Evolutionary conservation across 2,113 vertebrate species (phyloP).

Genomic region (Petrocephalus zakoni): DNA sequence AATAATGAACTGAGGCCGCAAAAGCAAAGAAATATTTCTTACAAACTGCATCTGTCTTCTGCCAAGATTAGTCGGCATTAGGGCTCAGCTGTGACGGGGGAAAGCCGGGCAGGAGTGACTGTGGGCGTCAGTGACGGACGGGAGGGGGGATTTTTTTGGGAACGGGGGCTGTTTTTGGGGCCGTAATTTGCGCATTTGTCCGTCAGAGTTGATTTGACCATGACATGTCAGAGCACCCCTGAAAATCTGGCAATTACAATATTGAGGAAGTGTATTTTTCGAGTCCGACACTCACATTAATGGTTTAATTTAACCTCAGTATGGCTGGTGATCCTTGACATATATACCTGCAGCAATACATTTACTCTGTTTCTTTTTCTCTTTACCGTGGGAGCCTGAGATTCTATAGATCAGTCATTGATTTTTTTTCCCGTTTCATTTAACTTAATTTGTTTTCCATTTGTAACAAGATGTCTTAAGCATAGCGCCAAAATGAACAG

Average conservation of each 20-base stretch:
- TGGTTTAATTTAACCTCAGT: not conserved
- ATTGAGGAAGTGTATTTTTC: not conserved
- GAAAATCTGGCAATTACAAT: conserved; percentile 5
- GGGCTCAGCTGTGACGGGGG: conserved; percentile 64
- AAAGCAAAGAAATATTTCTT: conserved; percentile 76
- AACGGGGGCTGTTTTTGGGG: conserved; percentile 18
- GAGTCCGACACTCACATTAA: not conserved
- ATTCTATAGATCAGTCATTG: not conserved
- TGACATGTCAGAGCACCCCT: conserved; percentile 20
- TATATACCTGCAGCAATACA: not conserved
- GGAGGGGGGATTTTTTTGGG: conserved; percentile 44
- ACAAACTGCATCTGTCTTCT: conserved; percentile 70
- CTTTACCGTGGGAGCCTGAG: not conserved
- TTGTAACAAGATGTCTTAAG: not conserved
- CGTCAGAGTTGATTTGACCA: conserved; percentile 33
- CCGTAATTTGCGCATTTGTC: conserved; percentile 30
- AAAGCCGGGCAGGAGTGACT: conserved; percentile 73
- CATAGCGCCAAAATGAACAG: not conserved
- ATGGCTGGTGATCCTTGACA: not conserved
- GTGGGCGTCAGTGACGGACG: conserved; percentile 45
- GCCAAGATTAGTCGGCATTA: conserved; percentile 73
- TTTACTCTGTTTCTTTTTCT: not conserved
- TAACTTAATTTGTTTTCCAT: not conserved
- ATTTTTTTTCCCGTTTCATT: not conserved
- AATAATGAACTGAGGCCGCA: conserved; percentile 99